Base-by-base conservation (phyloP, 2,888 invertebrate species). In the Mythimna lalbum region DNA sequence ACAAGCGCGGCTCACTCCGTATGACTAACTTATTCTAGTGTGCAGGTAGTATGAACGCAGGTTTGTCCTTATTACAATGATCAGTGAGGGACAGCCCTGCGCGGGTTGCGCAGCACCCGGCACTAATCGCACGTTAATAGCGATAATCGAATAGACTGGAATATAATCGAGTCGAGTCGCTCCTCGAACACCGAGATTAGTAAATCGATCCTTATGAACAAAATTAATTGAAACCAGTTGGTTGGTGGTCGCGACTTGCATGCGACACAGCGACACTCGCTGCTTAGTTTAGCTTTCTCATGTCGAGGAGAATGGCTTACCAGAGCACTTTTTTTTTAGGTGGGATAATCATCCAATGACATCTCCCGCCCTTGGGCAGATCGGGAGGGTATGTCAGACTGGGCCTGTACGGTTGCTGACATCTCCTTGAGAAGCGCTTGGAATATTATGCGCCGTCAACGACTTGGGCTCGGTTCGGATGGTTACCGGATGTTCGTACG, bases 91-190 rank as follows among this genome's bases (percentile, higher is more conserved):
- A 36, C 68, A 79, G 23, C 78, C 78, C 80, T 79, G 62, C 56
- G 49, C 12, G 10, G 66, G 61, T 39, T 12, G 64, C 19, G 53
- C 53, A 50, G 56, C 56, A 55, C 43, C 61, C 81, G 56, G 43
- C 62, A 53, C 66, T 81, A 80, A 80, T 71, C 65, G 69, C 63
- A 66, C 49, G 69, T 52, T 81, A 69, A 80, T 67, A 76, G 59
- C 74, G 57, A 77, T 84, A 80, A 86, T 83, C 76, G 80, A 83
- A 82, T 80, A 74, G 69, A 78, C 59, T 75, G 72, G 63, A 74
- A 70, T 68, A 79, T 79, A 80, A 65, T 76, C 56, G 70, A 83
- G 70, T 68, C 61, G 63, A 73, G 69, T 78, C 80, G 86, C 84
- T 85, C 81, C 80, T 76, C 75, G 69, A 59, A 61, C 55, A 67